Evolutionary conservation across 2,888 invertebrate genomes (phyloP).

Genomic region (Thecophora atra): DNA sequence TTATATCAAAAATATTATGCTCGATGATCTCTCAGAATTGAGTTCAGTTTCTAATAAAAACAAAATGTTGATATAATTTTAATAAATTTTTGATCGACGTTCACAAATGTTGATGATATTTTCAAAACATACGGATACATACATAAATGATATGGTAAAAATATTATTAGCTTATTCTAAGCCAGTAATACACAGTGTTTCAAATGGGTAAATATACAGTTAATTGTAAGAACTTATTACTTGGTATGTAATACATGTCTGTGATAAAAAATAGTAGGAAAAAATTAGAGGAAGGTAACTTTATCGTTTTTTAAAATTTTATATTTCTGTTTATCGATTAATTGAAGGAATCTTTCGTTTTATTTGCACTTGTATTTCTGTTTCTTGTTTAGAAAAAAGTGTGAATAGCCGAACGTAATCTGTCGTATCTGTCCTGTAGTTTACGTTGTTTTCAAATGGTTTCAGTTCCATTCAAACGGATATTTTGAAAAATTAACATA

Average conservation of each 20-base stretch:
- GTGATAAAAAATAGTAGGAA: slow-evolving; percentile 6
- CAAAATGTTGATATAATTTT: not conserved
- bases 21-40: too few species aligned
- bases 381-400: too few species aligned
- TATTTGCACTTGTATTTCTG: too few species aligned
- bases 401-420: too few species aligned
- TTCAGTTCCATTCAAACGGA: too few species aligned
- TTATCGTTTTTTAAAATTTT: not conserved
- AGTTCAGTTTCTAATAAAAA: too few species aligned
- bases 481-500: too few species aligned
- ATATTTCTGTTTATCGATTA: not conserved
- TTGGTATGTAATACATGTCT: slow-evolving; percentile 18
- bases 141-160: not conserved
- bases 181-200: slow-evolving; percentile 37
- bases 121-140: not conserved
- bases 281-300: not conserved
- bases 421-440: too few species aligned
- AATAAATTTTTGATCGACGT: not conserved
- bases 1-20: too few species aligned
- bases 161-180: not conserved
- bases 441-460: too few species aligned
- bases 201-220: slow-evolving; percentile 31
- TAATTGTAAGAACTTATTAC: slow-evolving; percentile 28
- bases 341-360: too few species aligned
- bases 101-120: not conserved